Conservation (phyloP, 2,888 invertebrate genomes). For the Aphrophora alni region DNA sequence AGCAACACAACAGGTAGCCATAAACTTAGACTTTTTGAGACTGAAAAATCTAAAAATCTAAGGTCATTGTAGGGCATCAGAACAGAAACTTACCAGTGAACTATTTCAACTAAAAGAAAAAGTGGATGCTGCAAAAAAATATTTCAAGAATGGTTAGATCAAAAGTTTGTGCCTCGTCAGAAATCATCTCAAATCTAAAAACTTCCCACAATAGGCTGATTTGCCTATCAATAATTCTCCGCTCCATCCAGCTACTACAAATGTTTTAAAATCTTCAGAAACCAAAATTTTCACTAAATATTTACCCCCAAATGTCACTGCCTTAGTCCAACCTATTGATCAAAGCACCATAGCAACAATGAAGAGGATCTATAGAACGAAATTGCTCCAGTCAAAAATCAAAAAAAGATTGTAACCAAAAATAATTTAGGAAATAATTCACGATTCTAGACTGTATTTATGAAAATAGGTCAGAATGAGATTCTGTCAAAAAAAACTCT, state of each 20-base stretch:
- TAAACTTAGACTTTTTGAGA: neutral
- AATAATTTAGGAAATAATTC: no score
- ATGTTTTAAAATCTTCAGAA: no score
- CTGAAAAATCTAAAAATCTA: neutral
- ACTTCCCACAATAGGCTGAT: neutral
- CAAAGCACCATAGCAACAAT: neutral
- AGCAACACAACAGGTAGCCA: neutral
- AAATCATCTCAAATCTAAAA: neutral
- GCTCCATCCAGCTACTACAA: neutral
- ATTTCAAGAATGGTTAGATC: neutral
- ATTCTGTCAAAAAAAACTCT: no score
- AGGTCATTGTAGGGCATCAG: neutral
- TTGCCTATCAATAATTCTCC: neutral
- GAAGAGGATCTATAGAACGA: neutral
- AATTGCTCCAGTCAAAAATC: neutral
- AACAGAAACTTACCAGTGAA: neutral
- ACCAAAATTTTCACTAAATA: neutral
- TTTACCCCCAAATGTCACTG: neutral
- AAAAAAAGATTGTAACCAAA: no score
- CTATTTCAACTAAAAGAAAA: no score
- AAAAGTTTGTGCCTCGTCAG: neutral
- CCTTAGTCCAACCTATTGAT: neutral
- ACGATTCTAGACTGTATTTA: no score
- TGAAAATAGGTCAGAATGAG: no score
- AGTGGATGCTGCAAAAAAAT: neutral